phyloP scores from a whole-genome alignment of 2,888 invertebrate genomes.

The Trichogramma dendrolimi region DNA sequence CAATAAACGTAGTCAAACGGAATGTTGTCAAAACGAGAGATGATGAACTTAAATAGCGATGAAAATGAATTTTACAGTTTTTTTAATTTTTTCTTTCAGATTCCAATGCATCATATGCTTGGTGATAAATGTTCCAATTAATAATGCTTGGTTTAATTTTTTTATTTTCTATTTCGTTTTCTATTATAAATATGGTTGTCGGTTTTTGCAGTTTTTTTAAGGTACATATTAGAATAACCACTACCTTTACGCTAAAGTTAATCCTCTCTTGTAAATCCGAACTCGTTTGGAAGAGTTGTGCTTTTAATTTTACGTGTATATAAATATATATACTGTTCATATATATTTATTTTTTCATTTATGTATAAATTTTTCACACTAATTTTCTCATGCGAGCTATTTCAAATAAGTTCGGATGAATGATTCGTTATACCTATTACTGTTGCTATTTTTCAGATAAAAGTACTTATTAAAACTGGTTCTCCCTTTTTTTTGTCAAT shows the following conservation, averaged over 20 bases:
- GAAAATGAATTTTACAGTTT: neutral
- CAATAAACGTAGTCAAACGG: conserved; percentile 19
- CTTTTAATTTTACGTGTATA: too few relatives aligned
- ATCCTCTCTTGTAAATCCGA: conserved; percentile 10
- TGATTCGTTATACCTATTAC: conserved; percentile 14
- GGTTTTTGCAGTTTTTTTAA: conserved; percentile 19
- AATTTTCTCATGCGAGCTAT: neutral
- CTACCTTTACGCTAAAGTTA: conserved; percentile 24
- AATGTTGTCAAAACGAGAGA: conserved; percentile 15
- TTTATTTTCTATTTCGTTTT: conserved; percentile 9
- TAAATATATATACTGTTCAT: too few relatives aligned
- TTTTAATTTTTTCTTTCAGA: neutral
- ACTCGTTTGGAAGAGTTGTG: conserved; percentile 4
- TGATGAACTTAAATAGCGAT: neutral
- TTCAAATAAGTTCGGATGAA: conserved; percentile 11
- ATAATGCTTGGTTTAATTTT: conserved; percentile 18
- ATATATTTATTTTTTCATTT: neutral
- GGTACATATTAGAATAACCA: conserved; percentile 16
- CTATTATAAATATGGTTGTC: conserved; percentile 24
- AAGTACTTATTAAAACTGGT: conserved; percentile 10
- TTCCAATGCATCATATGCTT: too few relatives aligned
- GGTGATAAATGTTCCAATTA: neutral
- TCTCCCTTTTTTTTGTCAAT: conserved; percentile 16
- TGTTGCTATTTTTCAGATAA: conserved; percentile 10
- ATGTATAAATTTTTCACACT: neutral